Evolutionary conservation across 2,797 vertebrate genomes (phyloP).

Genomic region (Dendrocincla fuliginosa): DNA sequence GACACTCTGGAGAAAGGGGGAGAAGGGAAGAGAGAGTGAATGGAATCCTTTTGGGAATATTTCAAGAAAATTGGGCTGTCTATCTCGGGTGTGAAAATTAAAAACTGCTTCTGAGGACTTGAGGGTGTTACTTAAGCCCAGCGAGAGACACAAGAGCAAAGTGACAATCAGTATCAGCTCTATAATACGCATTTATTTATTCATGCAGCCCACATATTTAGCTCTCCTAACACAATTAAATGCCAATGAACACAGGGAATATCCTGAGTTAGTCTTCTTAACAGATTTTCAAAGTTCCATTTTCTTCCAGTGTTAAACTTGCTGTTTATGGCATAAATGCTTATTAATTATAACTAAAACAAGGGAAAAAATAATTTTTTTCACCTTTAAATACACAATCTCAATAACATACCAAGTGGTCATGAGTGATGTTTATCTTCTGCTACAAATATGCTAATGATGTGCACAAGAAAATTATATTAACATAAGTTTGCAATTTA

Average conservation of each 20-base stretch:
- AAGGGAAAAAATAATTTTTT: background rate
- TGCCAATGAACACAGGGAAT: background rate
- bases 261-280: background rate
- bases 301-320: background rate
- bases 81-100: background rate
- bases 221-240: constrained; percentile 1
- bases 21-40: background rate
- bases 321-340: background rate
- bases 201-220: background rate
- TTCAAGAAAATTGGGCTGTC: background rate
- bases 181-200: background rate
- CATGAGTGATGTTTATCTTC: background rate
- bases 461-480: background rate
- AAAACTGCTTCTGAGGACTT: background rate
- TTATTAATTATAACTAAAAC: background rate
- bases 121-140: background rate
- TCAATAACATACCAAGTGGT: background rate
- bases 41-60: background rate
- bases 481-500: background rate
- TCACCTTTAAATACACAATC: background rate
- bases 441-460: background rate
- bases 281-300: background rate
- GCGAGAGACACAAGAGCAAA: background rate
- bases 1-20: background rate
- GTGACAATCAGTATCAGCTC: background rate